Conservation (phyloP, 2,888 invertebrate genomes). For the Mesorhabditis sp. region DNA sequence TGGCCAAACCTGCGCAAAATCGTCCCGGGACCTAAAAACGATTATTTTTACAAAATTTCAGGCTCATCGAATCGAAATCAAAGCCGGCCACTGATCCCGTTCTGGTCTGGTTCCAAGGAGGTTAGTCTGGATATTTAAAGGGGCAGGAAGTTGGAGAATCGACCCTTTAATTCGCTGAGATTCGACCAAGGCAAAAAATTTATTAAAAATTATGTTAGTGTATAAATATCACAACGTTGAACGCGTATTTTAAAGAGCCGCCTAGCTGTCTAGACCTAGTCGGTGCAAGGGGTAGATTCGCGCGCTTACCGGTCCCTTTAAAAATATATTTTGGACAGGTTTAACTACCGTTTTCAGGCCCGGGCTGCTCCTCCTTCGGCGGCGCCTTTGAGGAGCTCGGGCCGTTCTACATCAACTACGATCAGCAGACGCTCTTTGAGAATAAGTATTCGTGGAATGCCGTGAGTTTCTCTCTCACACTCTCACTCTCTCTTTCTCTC, state of each 20-base stretch:
- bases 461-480: constrained; percentile 20
- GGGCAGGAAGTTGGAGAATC: no score
- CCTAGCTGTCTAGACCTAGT: neutral
- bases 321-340: neutral
- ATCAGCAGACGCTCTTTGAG: constrained; percentile 47
- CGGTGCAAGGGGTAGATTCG: neutral
- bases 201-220: neutral
- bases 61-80: constrained; percentile 60
- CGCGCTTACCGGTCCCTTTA: neutral
- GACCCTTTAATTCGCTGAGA: no score
- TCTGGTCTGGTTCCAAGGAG: constrained; percentile 62
- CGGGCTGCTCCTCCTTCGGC: constrained; percentile 43
- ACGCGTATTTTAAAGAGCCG: neutral
- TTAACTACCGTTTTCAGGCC: constrained; percentile 14
- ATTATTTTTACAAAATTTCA: constrained; percentile 26
- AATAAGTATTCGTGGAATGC: constrained; percentile 58
- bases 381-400: constrained; percentile 57
- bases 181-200: neutral
- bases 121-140: neutral
- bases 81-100: constrained; percentile 59
- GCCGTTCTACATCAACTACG: constrained; percentile 58
- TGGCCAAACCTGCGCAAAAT: no score
- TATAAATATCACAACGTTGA: neutral
- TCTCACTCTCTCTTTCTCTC: neutral
- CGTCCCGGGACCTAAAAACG: no score